Evolutionary conservation across 64 coral and sea anemone genomes (phyloP).

Genomic region (Montipora capricornis): DNA sequence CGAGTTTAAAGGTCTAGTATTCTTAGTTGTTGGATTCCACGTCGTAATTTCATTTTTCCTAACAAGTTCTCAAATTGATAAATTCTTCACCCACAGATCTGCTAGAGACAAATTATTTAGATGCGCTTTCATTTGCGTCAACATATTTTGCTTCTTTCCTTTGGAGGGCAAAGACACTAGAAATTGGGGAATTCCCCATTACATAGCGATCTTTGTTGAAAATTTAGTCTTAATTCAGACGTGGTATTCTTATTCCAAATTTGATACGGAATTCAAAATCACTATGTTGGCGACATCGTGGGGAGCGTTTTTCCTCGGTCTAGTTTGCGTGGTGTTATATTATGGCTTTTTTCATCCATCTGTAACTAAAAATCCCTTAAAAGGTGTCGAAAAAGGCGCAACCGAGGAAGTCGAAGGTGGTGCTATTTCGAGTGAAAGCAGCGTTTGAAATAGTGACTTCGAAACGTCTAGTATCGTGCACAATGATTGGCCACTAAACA

Average conservation of each 20-base stretch:
- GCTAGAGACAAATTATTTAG: background rate
- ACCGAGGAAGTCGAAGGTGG: background rate
- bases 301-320: constrained; percentile 5
- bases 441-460: background rate
- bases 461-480: too few species aligned
- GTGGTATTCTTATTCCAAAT: constrained; percentile 16
- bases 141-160: constrained; percentile 30
- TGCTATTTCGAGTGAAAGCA: background rate
- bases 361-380: background rate
- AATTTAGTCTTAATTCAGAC: background rate
- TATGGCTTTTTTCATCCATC: constrained; percentile 29
- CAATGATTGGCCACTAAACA: too few species aligned
- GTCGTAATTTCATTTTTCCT: background rate
- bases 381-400: background rate
- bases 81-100: background rate
- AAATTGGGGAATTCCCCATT: constrained; percentile 8
- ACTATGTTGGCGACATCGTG: constrained; percentile 3
- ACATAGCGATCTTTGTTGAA: background rate
- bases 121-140: background rate
- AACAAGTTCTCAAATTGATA: background rate
- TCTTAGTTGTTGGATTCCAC: background rate
- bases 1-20: background rate
- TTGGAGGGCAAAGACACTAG: constrained; percentile 4
- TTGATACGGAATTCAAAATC: background rate
- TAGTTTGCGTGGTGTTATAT: background rate